phyloP scores from a whole-genome alignment of 2,888 invertebrate species.

The Microplitis deprimator region DNA sequence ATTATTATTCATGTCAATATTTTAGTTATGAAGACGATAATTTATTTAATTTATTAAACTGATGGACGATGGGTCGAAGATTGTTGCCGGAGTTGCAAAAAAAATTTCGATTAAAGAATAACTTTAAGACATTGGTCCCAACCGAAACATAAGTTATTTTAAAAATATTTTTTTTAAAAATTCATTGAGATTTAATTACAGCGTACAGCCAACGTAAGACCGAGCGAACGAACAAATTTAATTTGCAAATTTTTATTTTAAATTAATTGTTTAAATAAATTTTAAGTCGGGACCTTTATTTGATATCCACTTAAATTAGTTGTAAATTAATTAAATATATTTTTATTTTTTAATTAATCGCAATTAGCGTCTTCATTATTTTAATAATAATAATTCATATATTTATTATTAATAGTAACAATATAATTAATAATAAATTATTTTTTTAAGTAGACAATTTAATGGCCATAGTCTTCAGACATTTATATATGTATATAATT shows the following conservation, averaged over 20 bases:
- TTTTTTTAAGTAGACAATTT: background rate
- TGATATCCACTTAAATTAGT: background rate
- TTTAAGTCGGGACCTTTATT: slow-evolving; percentile 1
- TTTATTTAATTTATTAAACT: slow-evolving; percentile 1
- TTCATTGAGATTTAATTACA: slow-evolving; percentile 11
- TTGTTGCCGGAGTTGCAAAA: slow-evolving; percentile 12
- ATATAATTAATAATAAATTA: background rate
- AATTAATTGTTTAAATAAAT: background rate
- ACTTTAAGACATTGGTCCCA: slow-evolving; percentile 56
- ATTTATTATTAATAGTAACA: background rate
- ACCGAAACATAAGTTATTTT: slow-evolving; percentile 53
- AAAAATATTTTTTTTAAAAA: slow-evolving; percentile 11
- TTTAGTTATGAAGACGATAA: slow-evolving; percentile 12
- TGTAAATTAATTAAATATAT: background rate
- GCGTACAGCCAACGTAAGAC: slow-evolving; percentile 7
- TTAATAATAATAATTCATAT: background rate
- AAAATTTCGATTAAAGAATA: slow-evolving; percentile 27
- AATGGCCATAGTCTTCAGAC: background rate
- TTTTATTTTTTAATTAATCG: background rate
- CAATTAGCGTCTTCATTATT: slow-evolving; percentile 6
- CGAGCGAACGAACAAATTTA: slow-evolving; percentile 41
- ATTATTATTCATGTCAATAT: slow-evolving; percentile 1
- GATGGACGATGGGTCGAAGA: slow-evolving; percentile 25
- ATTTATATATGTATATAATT: too few species aligned
- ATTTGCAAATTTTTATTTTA: background rate